Evolutionary conservation across 1,140 invertebrate species (phyloP).

Genomic region (Ptiloglossa arizonensis): DNA sequence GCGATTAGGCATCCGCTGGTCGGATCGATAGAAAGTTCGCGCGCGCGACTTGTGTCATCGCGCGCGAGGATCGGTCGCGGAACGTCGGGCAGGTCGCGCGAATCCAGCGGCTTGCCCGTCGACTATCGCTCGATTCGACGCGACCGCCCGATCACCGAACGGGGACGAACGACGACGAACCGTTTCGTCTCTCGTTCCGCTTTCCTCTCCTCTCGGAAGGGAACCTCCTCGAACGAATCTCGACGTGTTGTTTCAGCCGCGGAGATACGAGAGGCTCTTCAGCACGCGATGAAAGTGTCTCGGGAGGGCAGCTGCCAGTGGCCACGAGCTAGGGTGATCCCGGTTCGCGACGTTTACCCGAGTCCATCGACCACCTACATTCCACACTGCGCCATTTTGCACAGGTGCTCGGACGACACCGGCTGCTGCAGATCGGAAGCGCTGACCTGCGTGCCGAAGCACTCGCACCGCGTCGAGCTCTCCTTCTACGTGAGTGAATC

Average conservation of each 20-base stretch:
- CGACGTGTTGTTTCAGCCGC: slow-evolving; percentile 63
- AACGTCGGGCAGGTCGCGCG: not conserved
- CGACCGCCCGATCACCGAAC: not conserved
- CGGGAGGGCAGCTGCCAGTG: slow-evolving; percentile 84
- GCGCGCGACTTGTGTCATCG: slow-evolving; percentile 52
- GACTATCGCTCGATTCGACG: too few relatives aligned
- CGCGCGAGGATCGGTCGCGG: slow-evolving; percentile 31
- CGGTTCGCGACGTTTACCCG: slow-evolving; percentile 85
- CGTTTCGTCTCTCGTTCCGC: too few relatives aligned
- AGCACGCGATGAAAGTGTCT: slow-evolving; percentile 83
- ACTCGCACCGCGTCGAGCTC: slow-evolving; percentile 84
- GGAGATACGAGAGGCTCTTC: slow-evolving; percentile 80
- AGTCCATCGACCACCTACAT: slow-evolving; percentile 86
- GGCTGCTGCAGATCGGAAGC: slow-evolving; percentile 87
- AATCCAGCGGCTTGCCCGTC: too few relatives aligned
- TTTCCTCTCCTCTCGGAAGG: not conserved
- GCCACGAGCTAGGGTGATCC: slow-evolving; percentile 85
- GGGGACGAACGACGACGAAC: too few relatives aligned
- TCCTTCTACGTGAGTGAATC: slow-evolving; percentile 87
- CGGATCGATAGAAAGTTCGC: slow-evolving; percentile 66
- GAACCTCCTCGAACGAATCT: not conserved
- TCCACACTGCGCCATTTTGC: slow-evolving; percentile 88
- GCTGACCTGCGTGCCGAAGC: slow-evolving; percentile 86
- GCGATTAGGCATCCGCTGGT: slow-evolving; percentile 59
- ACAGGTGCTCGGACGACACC: slow-evolving; percentile 89